These are phyloP conservation scores for Agrochola litura DNA, from an alignment of 2,888 invertebrate genomes.

Conservation along the genomic window DNA sequence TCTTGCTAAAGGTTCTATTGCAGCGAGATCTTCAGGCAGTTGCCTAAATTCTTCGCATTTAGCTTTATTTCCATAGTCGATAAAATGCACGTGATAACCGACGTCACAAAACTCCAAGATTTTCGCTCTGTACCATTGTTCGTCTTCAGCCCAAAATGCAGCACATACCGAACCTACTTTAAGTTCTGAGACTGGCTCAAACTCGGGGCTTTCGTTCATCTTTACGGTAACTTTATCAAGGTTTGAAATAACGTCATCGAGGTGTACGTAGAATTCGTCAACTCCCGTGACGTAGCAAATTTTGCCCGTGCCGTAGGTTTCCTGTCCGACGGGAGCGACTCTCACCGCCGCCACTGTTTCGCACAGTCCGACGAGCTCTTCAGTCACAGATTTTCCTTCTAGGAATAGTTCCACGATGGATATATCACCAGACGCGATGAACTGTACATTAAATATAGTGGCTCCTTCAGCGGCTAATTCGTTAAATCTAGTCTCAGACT, in stretches of 20 bases:
- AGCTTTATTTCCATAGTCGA: slow-evolving; percentile 93
- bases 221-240: slow-evolving; percentile 91
- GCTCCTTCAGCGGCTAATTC: slow-evolving; percentile 93
- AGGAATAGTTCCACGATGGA: slow-evolving; percentile 91
- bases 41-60: slow-evolving; percentile 90
- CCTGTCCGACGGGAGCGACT: slow-evolving; percentile 85
- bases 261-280: slow-evolving; percentile 94
- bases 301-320: slow-evolving; percentile 89
- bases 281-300: slow-evolving; percentile 93
- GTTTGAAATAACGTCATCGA: slow-evolving; percentile 89
- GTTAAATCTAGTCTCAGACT: slow-evolving; percentile 92
- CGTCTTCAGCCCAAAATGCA: slow-evolving; percentile 92
- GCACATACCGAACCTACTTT: slow-evolving; percentile 92
- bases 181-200: slow-evolving; percentile 87
- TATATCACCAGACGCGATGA: slow-evolving; percentile 92
- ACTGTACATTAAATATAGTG: slow-evolving; percentile 92
- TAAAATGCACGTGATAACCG: slow-evolving; percentile 91
- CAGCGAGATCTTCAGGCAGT: slow-evolving; percentile 91
- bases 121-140: slow-evolving; percentile 92
- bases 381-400: slow-evolving; percentile 92
- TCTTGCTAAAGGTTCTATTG: slow-evolving; percentile 91
- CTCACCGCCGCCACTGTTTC: slow-evolving; percentile 83
- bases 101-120: slow-evolving; percentile 91
- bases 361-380: slow-evolving; percentile 90
- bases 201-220: slow-evolving; percentile 88